These are phyloP conservation scores for Scrobipalpa costella DNA, from an alignment of 2,888 invertebrate species.

Conservation along the genomic window DNA sequence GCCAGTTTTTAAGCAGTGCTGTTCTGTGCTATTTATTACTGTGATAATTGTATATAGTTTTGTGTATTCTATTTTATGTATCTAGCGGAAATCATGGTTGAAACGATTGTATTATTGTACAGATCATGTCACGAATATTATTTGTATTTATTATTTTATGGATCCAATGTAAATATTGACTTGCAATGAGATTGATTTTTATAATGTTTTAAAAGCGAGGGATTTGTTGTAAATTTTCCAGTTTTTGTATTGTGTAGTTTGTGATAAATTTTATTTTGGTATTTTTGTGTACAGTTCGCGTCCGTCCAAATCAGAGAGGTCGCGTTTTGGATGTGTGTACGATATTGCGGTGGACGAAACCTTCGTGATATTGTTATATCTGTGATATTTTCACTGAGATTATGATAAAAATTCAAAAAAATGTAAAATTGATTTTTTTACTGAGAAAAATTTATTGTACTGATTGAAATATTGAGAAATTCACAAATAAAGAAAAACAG, in stretches of 20 bases:
- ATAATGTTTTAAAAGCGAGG: slow-evolving; percentile 55
- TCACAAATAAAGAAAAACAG: slow-evolving; percentile 71
- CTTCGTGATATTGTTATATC: slow-evolving; percentile 54
- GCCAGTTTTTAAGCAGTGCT: slow-evolving; percentile 32
- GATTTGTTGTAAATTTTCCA: slow-evolving; percentile 65
- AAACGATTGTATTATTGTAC: slow-evolving; percentile 53
- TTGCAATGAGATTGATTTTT: slow-evolving; percentile 44
- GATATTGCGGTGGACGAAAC: slow-evolving; percentile 48
- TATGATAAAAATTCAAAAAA: slow-evolving; percentile 61
- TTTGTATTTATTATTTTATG: slow-evolving; percentile 51
- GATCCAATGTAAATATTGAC: slow-evolving; percentile 25
- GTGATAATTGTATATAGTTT: slow-evolving; percentile 63
- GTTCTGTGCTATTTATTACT: slow-evolving; percentile 27
- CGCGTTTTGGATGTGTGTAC: slow-evolving; percentile 65
- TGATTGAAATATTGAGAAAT: slow-evolving; percentile 63
- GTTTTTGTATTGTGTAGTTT: slow-evolving; percentile 62
- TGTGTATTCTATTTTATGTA: slow-evolving; percentile 60
- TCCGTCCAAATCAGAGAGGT: slow-evolving; percentile 59
- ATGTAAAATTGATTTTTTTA: slow-evolving; percentile 63
- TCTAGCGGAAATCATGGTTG: slow-evolving; percentile 61
- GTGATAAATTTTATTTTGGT: slow-evolving; percentile 69
- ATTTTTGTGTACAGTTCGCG: slow-evolving; percentile 69
- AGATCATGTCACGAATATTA: slow-evolving; percentile 53
- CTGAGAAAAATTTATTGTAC: slow-evolving; percentile 72
- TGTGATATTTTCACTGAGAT: slow-evolving; percentile 65